Percentiles rank a stretch among this genome's conserved stretches.
phyloP scores from a whole-genome alignment of 2,113 vertebrate species.

The Tupaia tana region DNA sequence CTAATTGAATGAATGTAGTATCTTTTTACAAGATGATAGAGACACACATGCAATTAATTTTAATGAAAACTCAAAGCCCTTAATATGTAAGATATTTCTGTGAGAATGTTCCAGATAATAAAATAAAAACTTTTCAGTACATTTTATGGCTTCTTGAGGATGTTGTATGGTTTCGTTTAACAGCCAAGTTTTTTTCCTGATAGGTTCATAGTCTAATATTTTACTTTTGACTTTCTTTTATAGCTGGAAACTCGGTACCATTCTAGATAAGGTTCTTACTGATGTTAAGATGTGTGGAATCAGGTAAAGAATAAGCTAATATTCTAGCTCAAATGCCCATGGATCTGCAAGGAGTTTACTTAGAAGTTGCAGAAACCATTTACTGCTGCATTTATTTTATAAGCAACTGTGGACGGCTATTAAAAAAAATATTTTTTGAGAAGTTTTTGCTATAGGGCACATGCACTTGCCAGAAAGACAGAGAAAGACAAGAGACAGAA shows the following conservation, averaged over 20 bases:
- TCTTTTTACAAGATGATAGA: neutral
- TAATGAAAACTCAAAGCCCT: neutral
- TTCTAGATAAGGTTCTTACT: constrained; percentile 42
- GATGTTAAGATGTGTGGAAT: neutral
- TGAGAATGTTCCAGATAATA: neutral
- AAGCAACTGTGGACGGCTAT: neutral
- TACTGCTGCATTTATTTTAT: neutral
- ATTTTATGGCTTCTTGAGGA: too few species aligned
- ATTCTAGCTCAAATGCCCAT: neutral
- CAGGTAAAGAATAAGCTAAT: neutral
- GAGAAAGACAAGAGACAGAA: too few species aligned
- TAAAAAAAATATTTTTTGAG: neutral
- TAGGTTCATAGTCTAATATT: constrained; percentile 19
- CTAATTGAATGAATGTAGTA: neutral
- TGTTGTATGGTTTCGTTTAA: neutral
- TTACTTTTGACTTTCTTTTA: constrained; percentile 62
- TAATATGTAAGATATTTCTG: neutral
- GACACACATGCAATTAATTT: neutral
- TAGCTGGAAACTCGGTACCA: neutral
- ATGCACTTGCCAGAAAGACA: too few species aligned
- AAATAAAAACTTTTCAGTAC: neutral
- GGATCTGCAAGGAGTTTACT: neutral
- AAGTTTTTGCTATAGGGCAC: too few species aligned
- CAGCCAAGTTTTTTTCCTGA: neutral
- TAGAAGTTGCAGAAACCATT: neutral